phyloP scores from a whole-genome alignment of 2,888 invertebrate genomes.

The Fragum whitleyi region DNA sequence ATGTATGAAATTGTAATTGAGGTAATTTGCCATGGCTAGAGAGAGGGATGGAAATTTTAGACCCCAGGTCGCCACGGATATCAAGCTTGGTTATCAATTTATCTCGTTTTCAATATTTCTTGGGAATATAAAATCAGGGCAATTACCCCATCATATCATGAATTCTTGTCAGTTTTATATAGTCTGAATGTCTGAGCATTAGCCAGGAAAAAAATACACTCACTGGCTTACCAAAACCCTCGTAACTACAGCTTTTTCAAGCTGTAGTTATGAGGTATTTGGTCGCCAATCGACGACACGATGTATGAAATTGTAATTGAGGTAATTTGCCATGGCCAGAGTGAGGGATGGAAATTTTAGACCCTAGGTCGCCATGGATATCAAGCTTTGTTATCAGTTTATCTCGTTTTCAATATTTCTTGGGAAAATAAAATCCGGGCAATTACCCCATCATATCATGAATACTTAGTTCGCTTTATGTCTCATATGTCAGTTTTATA shows the following conservation, averaged over 20 bases:
- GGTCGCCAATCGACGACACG: no score
- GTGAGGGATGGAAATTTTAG: not conserved
- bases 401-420: not conserved
- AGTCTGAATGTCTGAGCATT: not conserved
- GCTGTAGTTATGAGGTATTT: no score
- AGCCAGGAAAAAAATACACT: no score
- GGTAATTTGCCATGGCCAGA: not conserved
- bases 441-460: not conserved
- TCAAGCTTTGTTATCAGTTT: not conserved
- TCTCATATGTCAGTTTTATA: not conserved
- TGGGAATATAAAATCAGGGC: not conserved
- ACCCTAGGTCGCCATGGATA: not conserved
- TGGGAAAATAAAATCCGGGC: not conserved
- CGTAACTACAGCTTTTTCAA: no score
- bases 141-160: not conserved
- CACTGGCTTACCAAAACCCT: no score
- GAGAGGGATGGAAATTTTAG: no score
- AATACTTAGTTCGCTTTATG: not conserved
- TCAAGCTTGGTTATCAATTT: no score
- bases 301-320: not conserved
- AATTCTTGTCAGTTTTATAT: not conserved
- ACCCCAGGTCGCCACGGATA: no score
- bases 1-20: no score
- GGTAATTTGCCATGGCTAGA: no score
- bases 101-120: no score